phyloP scores from a whole-genome alignment of 1,140 invertebrate species.

The Sycobia sp. region DNA sequence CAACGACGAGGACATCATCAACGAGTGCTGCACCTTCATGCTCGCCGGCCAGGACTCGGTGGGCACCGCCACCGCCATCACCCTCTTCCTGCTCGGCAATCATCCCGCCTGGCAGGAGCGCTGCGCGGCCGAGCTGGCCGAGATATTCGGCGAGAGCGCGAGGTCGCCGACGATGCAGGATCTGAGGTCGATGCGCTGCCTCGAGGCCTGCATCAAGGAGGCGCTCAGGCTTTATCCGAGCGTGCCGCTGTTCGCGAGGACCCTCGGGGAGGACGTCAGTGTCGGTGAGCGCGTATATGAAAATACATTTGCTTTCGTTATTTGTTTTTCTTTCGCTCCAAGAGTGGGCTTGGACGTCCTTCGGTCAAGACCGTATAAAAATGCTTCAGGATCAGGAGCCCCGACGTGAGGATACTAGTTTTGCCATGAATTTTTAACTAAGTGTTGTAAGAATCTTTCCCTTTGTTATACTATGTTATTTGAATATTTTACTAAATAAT shows the following conservation, averaged over 20 bases:
- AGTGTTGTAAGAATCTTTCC: too few species aligned
- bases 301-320: too few species aligned
- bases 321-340: too few species aligned
- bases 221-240: slow-evolving; percentile 71
- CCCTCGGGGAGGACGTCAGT: slow-evolving; percentile 64
- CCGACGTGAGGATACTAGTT: too few species aligned
- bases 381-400: too few species aligned
- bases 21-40: slow-evolving; percentile 78
- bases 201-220: slow-evolving; percentile 75
- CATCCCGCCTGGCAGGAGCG: slow-evolving; percentile 68
- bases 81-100: slow-evolving; percentile 66
- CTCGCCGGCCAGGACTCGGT: slow-evolving; percentile 81
- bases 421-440: too few species aligned
- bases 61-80: slow-evolving; percentile 66
- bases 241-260: slow-evolving; percentile 69
- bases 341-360: too few species aligned
- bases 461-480: too few species aligned
- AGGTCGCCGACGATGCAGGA: slow-evolving; percentile 64
- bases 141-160: slow-evolving; percentile 61
- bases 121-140: slow-evolving; percentile 66
- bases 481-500: too few species aligned
- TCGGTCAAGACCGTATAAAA: too few species aligned
- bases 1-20: slow-evolving; percentile 71
- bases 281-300: slow-evolving; percentile 49
- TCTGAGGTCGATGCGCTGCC: slow-evolving; percentile 66